Evolutionary conservation across 2,888 invertebrate genomes (phyloP), one percentile per base, ranked within the genome.

Genomic region (Dryobotodes eremita): DNA sequence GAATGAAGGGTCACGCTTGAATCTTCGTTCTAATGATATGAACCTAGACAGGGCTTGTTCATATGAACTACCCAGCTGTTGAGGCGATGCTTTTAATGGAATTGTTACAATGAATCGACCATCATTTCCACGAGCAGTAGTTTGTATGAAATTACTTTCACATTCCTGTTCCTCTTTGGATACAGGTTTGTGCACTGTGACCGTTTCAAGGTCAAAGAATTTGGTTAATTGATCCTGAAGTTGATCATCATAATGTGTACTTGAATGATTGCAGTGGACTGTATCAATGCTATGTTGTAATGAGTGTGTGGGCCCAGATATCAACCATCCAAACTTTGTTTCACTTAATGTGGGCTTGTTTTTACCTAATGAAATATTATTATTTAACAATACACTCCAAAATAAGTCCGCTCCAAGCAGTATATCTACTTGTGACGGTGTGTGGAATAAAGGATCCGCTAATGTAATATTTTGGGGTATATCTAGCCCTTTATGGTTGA

Each of bases 71-170:
- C 61, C 71, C 62, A 72, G 36, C 36, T 64, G 31, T 42, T 64
- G 62, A 64, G 72, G 72, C 6, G 72, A 72, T 72, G 62, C 31
- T 36, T 71, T 71, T 71, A 71, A 71, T 31, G 48, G 61, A 71
- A 71, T 61, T 62, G 71, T 50, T 62, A 72, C 71, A 62, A 72
- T 17, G 17, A 72, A 72, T 72, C 71, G 61, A 72, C 71, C 71
- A 72, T 72, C 61, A 55, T n/a, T 42, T 36, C 7, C 53, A 55
- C n/a, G 61, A 61, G 61, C 50, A 48, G 48, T 71, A 31, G 53
- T 74, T 57, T 74, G 31, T 48, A 57, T 66, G 26, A 57, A 74
- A 48, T 42, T n/a, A n/a, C n/a, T n/a, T n/a, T n/a, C n/a, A n/a
- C n/a, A n/a, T n/a, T n/a, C n/a, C n/a, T n/a, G n/a, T n/a, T n/a